These are phyloP conservation scores for Scaptomyza tumidula DNA, from an alignment of 2,888 invertebrate species.

Conservation along the genomic window DNA sequence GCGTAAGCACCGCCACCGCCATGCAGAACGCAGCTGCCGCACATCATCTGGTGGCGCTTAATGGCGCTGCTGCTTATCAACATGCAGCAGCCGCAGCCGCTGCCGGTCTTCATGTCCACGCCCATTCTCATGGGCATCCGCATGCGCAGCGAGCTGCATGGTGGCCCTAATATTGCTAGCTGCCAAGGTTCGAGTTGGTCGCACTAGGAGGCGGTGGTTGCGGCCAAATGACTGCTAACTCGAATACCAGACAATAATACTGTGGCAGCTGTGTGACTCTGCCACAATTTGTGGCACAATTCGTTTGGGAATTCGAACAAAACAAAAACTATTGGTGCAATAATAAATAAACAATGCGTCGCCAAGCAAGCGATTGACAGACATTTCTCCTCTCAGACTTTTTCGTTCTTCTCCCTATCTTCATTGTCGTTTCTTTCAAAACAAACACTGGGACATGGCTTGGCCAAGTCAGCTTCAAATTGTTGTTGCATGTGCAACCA, in stretches of 20 bases:
- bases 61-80: constrained; percentile 80
- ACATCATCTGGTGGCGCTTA: constrained; percentile 68
- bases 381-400: neutral
- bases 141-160: constrained; percentile 79
- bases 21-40: constrained; percentile 83
- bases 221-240: constrained; percentile 55
- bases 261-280: constrained; percentile 7
- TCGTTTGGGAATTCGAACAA: constrained; percentile 31
- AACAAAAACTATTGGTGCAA: constrained; percentile 70
- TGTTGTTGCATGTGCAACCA: constrained; percentile 17
- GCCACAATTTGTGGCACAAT: constrained; percentile 10
- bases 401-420: neutral
- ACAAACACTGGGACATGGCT: constrained; percentile 22
- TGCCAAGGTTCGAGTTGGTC: constrained; percentile 35
- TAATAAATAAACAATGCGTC: constrained; percentile 41
- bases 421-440: neutral
- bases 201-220: constrained; percentile 15
- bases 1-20: constrained; percentile 84
- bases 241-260: constrained; percentile 75
- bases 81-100: constrained; percentile 84
- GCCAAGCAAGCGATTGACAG: constrained; percentile 14
- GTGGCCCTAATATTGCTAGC: constrained; percentile 84
- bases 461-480: constrained; percentile 7
- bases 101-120: constrained; percentile 83
- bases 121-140: constrained; percentile 70